Evolutionary conservation across 2,113 vertebrate genomes (phyloP).

Genomic region (Lepus europaeus): DNA sequence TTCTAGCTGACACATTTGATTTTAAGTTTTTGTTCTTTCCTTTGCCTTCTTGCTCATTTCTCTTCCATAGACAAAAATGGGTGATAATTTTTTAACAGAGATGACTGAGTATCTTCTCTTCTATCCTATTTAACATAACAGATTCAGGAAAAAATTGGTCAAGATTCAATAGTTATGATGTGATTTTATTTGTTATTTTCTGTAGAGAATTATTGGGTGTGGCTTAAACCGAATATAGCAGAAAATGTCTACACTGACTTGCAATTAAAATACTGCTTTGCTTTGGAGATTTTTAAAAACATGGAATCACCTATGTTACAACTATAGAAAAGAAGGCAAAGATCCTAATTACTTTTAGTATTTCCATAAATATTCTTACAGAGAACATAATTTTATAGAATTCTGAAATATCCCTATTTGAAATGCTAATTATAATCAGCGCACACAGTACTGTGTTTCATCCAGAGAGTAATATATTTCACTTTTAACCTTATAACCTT

Average conservation of each 20-base stretch:
- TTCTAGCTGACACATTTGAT: conserved; percentile 28
- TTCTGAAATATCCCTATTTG: conserved; percentile 60
- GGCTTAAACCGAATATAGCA: conserved; percentile 42
- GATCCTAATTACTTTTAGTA: conserved; percentile 12
- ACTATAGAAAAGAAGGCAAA: conserved; percentile 37
- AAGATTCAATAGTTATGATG: neutral
- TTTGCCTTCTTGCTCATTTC: neutral
- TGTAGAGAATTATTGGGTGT: conserved; percentile 12
- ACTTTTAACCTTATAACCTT: conserved; percentile 44
- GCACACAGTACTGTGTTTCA: conserved; percentile 42
- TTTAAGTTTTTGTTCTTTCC: conserved; percentile 51
- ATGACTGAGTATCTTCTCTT: neutral
- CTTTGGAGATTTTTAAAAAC: conserved; percentile 19
- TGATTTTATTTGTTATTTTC: conserved; percentile 64
- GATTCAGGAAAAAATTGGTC: neutral
- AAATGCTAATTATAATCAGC: conserved; percentile 68
- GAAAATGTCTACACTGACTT: conserved; percentile 21
- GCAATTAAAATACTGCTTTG: conserved; percentile 33
- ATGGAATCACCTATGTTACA: conserved; percentile 37
- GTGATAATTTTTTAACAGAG: conserved; percentile 38
- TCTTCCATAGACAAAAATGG: neutral
- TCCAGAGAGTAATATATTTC: conserved; percentile 56
- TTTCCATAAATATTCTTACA: conserved; percentile 40
- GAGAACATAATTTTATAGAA: conserved; percentile 30
- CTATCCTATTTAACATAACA: conserved; percentile 44